Evolutionary conservation across 2,888 invertebrate genomes (phyloP), one percentile per base, ranked within the genome.

Genomic region (Podotricha telesiphe): DNA sequence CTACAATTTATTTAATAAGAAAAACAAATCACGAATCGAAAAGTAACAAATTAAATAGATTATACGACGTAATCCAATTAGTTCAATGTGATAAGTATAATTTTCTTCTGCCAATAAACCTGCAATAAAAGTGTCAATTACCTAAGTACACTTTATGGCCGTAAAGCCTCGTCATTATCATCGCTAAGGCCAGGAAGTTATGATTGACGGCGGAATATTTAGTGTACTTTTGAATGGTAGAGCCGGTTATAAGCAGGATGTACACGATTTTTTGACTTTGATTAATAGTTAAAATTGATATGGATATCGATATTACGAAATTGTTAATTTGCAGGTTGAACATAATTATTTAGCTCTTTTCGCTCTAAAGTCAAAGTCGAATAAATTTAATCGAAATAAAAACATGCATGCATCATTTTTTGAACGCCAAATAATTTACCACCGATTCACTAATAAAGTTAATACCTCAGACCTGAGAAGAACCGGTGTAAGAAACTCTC

Each of bases 111-210:
- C 51, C 61, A 66, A 68, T 67, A 67, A 67, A 15, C 59, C 51
- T 19, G 67, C 51, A 67, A 73, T 69, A 70, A 70, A 68, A 63
- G 69, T 67, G 68, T 70, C 74, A 73, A 74, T 74, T 72, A 74
- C 71, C 71, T 70, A 59, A 59, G 59, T 69, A 69, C 69, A 71
- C 67, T 71, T 71, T 68, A 73, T 58, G 47, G 62, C 71, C 72
- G 68, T 71, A 71, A 50, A 50, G 63, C 28, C 69, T 68, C 67
- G 69, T 69, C 69, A 48, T 63, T 42, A 66, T 55, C 40, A 47
- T 22, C 28, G 62, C 62, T 48, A 53, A 34, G 47, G 37, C 40
- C 58, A 66, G 66, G 66, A 66, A 66, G 47, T 40, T 22, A 66
- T 58, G 66, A 66, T 66, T 66, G 66, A 66, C 58, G 40, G 58